Conservation (phyloP, 2,797 vertebrate species). For the Eremophila alpestris region DNA sequence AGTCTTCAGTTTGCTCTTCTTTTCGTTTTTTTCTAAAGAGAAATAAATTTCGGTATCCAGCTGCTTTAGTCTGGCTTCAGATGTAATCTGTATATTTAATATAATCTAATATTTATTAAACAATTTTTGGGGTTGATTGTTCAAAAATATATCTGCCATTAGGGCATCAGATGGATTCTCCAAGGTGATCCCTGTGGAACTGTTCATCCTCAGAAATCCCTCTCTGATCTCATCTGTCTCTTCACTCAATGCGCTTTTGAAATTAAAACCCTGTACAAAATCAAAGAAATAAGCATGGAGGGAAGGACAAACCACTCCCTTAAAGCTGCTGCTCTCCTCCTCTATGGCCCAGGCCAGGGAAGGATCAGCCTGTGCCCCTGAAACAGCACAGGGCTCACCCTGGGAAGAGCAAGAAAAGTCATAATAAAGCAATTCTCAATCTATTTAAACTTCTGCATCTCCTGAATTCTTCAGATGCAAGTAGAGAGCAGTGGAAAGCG, state of each 20-base stretch:
- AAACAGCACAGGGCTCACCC: fast-evolving
- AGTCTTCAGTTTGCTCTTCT: background rate
- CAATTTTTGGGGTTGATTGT: background rate
- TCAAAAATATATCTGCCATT: background rate
- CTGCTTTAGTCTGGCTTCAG: background rate
- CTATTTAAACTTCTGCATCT: background rate
- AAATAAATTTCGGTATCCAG: background rate
- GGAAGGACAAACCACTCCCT: background rate
- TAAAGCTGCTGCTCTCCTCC: background rate
- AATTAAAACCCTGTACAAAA: background rate
- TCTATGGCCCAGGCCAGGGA: background rate
- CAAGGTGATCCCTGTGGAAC: background rate
- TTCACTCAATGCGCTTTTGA: background rate
- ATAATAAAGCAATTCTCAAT: background rate
- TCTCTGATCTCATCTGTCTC: background rate
- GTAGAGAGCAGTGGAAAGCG: background rate
- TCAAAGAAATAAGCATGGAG: background rate
- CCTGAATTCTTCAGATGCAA: background rate
- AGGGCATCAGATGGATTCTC: background rate
- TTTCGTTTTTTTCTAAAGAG: background rate
- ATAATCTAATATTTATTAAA: background rate
- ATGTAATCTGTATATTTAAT: background rate
- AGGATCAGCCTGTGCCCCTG: background rate
- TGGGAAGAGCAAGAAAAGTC: background rate
- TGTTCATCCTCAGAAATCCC: background rate